Evolutionary conservation across 2,113 vertebrate genomes (phyloP).

Genomic region (Grammomys surdaster): DNA sequence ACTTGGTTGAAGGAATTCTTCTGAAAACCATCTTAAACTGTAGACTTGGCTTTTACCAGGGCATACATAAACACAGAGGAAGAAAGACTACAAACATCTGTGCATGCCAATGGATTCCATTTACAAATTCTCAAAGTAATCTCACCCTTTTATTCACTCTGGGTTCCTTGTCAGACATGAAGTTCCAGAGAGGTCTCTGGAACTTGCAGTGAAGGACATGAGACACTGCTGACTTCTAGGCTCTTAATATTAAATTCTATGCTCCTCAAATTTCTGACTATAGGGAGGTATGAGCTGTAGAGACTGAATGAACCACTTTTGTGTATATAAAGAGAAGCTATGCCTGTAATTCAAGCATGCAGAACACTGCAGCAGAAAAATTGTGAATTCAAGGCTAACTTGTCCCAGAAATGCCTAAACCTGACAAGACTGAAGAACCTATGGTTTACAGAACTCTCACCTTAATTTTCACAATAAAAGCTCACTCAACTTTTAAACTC

Average conservation of each 20-base stretch:
- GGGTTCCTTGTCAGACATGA: not conserved
- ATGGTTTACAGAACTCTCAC: not conserved
- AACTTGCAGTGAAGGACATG: not conserved
- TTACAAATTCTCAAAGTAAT: not conserved
- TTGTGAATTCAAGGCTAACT: not conserved
- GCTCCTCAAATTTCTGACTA: not conserved
- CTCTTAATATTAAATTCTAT: not conserved
- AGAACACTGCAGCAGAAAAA: not conserved
- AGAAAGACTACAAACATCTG: not conserved
- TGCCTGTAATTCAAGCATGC: not conserved
- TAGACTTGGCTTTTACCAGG: not conserved
- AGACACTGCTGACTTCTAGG: not conserved
- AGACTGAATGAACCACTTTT: not conserved
- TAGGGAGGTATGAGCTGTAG: not conserved
- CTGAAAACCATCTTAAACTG: not conserved
- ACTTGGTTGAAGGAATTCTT: not conserved
- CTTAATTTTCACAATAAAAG: not conserved
- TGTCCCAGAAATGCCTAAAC: not conserved
- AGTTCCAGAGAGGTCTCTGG: not conserved
- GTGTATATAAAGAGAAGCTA: not conserved
- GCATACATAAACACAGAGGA: not conserved
- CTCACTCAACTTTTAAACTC: not conserved
- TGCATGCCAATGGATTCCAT: not conserved
- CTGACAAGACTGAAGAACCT: not conserved
- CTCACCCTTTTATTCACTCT: not conserved